Conservation (phyloP, 2,888 invertebrate genomes). For the Drosophila nr. perissopoda region DNA sequence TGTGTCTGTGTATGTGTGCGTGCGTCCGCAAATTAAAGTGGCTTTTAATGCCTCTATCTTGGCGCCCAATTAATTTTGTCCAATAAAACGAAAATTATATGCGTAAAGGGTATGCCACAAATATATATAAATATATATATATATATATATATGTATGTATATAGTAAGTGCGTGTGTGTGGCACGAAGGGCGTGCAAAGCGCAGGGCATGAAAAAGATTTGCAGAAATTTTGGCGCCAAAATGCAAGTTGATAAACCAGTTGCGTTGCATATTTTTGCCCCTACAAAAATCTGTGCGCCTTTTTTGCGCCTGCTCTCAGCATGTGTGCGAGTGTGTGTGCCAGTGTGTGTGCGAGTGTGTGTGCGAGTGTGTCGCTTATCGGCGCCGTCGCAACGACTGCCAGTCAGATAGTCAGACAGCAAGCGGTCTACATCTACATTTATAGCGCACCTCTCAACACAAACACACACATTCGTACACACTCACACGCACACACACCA, state of each 20-base stretch:
- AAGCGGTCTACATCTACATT: conserved; percentile 69
- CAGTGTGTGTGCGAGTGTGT: conserved; percentile 1
- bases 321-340: conserved; percentile 21
- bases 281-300: conserved; percentile 68
- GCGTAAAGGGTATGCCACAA: conserved; percentile 60
- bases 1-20: conserved; percentile 56
- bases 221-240: conserved; percentile 83
- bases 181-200: conserved; percentile 72
- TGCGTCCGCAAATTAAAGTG: conserved; percentile 62
- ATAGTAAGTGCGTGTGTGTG: conserved; percentile 30
- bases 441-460: conserved; percentile 54
- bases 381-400: conserved; percentile 62
- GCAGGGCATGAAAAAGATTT: conserved; percentile 74
- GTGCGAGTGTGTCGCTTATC: conserved; percentile 55
- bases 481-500: conserved; percentile 37
- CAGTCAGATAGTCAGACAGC: conserved; percentile 52
- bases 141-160: background rate
- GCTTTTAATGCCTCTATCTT: conserved; percentile 77
- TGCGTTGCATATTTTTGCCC: conserved; percentile 73
- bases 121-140: conserved; percentile 10
- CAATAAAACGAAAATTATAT: conserved; percentile 77
- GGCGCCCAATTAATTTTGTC: conserved; percentile 78
- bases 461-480: conserved; percentile 5
- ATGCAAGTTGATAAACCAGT: conserved; percentile 82
- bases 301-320: conserved; percentile 43